Conservation (phyloP, 92 coral and sea anemone species). For the Isaurus tuberculatus region DNA sequence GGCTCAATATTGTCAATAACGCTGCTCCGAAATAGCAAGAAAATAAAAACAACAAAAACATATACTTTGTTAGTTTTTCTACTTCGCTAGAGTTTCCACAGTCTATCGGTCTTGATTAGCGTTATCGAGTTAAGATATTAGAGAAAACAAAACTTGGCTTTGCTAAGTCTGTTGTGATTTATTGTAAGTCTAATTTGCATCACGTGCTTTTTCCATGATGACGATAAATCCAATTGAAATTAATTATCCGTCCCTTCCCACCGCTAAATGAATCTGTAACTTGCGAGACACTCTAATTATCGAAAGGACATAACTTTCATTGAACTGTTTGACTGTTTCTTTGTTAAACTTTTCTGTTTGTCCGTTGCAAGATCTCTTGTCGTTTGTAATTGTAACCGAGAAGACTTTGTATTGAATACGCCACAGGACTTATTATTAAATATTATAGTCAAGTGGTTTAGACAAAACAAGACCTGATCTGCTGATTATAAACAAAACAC, state of each 20-base stretch:
- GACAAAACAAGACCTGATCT: slow-evolving; percentile 25
- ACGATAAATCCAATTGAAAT: slow-evolving; percentile 35
- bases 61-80: neutral
- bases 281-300: slow-evolving; percentile 18
- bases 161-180: neutral
- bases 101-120: neutral
- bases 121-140: neutral
- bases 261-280: slow-evolving; percentile 8
- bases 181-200: slow-evolving; percentile 23
- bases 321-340: slow-evolving; percentile 25
- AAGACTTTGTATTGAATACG: neutral
- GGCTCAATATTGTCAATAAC: no score
- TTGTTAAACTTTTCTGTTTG: slow-evolving; percentile 24
- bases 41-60: no score
- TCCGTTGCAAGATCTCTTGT: slow-evolving; percentile 11
- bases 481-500: neutral
- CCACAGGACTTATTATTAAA: slow-evolving; percentile 8
- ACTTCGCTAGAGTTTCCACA: neutral
- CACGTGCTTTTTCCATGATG: slow-evolving; percentile 27
- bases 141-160: neutral
- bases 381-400: neutral
- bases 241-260: slow-evolving; percentile 44
- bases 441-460: slow-evolving; percentile 18
- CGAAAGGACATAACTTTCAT: slow-evolving; percentile 14
- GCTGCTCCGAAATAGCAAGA: no score